These are phyloP conservation scores for Drosophila setosimentum DNA, from an alignment of 2,888 invertebrate species.

Conservation along the genomic window DNA sequence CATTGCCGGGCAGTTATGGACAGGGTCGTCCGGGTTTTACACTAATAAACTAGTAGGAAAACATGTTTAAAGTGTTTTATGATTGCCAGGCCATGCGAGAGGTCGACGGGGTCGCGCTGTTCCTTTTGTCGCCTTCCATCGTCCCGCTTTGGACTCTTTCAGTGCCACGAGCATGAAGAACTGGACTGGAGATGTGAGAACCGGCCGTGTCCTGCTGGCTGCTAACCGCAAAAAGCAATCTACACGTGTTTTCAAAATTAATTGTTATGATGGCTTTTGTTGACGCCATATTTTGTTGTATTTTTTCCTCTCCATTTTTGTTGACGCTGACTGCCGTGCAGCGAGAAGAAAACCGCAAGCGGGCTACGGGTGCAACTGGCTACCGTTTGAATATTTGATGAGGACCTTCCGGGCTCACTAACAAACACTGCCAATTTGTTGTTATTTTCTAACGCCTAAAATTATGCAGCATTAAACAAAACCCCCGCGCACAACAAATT, in stretches of 20 bases:
- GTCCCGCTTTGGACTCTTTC: not conserved
- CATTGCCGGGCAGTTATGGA: constrained; percentile 25
- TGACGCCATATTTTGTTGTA: constrained; percentile 69
- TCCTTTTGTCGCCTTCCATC: constrained; percentile 44
- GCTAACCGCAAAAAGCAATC: constrained; percentile 82
- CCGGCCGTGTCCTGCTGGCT: constrained; percentile 50
- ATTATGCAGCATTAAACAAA: constrained; percentile 75
- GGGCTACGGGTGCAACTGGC: constrained; percentile 40
- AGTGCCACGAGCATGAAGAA: constrained; percentile 13
- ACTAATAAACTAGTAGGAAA: constrained; percentile 78
- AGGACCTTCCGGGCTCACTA: constrained; percentile 66
- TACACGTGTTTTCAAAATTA: constrained; percentile 82
- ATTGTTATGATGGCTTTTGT: constrained; percentile 81
- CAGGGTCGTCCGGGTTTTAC: constrained; percentile 63
- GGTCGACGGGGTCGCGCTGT: constrained; percentile 62
- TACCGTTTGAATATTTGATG: constrained; percentile 80
- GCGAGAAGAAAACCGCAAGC: not conserved
- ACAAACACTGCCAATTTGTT: constrained; percentile 68
- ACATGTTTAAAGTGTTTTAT: constrained; percentile 80
- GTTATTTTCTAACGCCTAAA: constrained; percentile 71
- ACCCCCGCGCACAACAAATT: constrained; percentile 32
- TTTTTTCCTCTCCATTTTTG: constrained; percentile 24
- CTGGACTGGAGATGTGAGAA: constrained; percentile 26
- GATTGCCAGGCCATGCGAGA: constrained; percentile 74
- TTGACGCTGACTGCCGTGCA: constrained; percentile 10